Evolutionary conservation across 2,797 vertebrate species (phyloP), one percentile per base, ranked within the genome.

Genomic region (Strix occidentalis): DNA sequence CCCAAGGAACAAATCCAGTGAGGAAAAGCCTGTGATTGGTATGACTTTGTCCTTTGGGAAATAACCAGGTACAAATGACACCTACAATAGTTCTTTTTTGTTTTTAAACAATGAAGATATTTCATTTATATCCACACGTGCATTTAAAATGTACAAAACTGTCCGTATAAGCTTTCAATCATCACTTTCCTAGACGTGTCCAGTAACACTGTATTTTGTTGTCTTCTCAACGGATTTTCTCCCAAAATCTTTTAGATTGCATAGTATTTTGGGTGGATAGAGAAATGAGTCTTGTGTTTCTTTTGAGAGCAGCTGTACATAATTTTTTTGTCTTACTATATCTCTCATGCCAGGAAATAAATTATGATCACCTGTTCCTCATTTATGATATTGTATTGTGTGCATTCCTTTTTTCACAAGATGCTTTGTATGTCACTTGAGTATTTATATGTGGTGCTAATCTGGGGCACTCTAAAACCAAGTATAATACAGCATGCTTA

Each of bases 401-500:
- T 51, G 20, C 16, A 8, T 56, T 93, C 23, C 24, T 53, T 79
- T 78, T 89, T 61, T 16, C 1, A 3, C 2, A 1, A 63, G 50
- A 13, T 28, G 14, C 46, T 82, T 80, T 63, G 14, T 56, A 7
- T 70, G 33, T 80, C 39, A 29, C 60, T 45, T 41, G 33, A 75
- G 20, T 78, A 31, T 82, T 57, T 48, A 24, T 31, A 56, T 1
- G 2, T 48, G 64, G 8, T 87, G 53, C 46, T 89, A 61, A n/a
- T 57, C n/a, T 64, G 54, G 61, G n/a, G 20, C 9, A 16, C 58
- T 53, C 63, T 85, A 89, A 82, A 77, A 25, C 45, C 64, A 68
- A 24, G 7, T 68, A 9, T 50, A 56, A 37, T 10, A 12, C 2
- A 0, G 1, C 20, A 13, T 46, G 33, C 35, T 56, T 39, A 57